Evolutionary conservation across 1,140 invertebrate genomes (phyloP), one percentile per base, ranked within the genome.

Genomic region (Carposina sasakii): DNA sequence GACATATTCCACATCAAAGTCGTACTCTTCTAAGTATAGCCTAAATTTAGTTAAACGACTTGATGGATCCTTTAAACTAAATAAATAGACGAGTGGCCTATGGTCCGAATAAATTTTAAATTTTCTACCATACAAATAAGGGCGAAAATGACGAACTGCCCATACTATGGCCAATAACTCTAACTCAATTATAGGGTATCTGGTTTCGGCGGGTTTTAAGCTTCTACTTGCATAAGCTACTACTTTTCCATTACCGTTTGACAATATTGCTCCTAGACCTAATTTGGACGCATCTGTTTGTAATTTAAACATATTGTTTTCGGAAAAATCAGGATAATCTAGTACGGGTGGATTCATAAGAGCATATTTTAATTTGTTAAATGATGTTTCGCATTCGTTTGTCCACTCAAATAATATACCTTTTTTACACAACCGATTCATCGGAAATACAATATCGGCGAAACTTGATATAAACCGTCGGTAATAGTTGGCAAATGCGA

Each of bases 91-190:
- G 3, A 37, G n/a, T 17, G 34, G 34, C n/a, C 20, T 37, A n/a
- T 37, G 34, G 17, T 37, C 34, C 5, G 34, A 33, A 33, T 8
- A 33, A 15, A 15, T 33, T n/a, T 4, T 15, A 33, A n/a, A 13
- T 33, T n/a, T 33, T 24, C 16, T 22, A 22, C 44, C 44, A 36
- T 36, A 47, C 24, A 47, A 37, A 67, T 49, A 47, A 1, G 44
- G 44, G 12, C 44, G 21, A 36, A 47, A 47, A 19, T 47, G 19
- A 20, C 71, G 54, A 4, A 87, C 57, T 4, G 72, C 64, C 59
- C 60, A 75, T 17, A 87, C 44, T 13, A 87, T 65, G 2, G 76
- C 79, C 15, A 87, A 47, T 17, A 72, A 57, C 61, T 87, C 84
- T 47, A 69, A 65, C 26, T 87, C 76, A 1, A 71, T 76, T 2